Evolutionary conservation across 2,888 invertebrate species (phyloP), one percentile per base, ranked within the genome.

Genomic region (Ochlodes sylvanus): DNA sequence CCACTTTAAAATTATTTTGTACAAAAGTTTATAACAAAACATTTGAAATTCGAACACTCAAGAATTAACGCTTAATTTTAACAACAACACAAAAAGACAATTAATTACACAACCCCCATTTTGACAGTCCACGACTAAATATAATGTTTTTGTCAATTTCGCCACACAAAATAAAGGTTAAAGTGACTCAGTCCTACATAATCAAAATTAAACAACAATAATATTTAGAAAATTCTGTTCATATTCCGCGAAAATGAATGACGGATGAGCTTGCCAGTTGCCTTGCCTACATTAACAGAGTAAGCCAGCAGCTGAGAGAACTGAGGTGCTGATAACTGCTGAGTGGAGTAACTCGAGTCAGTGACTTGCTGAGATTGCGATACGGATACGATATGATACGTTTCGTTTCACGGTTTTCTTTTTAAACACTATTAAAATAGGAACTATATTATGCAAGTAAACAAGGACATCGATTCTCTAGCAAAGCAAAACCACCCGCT

Each of bases 61-160:
- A 75, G 80, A 75, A 78, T 83, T 81, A 84, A 84, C 83, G 84
- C 83, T 81, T 79, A 81, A 84, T 83, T 83, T 78, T 84, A 80
- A 84, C 80, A 80, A 84, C 80, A 83, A 77, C 76, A 79, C 79
- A 76, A 77, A 71, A 55, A 77, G 78, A 76, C 72, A 83, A 81
- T 83, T 83, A 83, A 81, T 84, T 84, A 76, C 80, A 83, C 83
- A 82, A 77, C 75, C 83, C 60, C 80, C 86, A 85, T 87, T 71
- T 70, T 76, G 73, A 71, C 65, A 69, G 63, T 60, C 58, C 72
- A 68, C 57, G 60, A 63, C 19, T 54, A 60, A 44, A 63, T 69
- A 63, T 67, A 63, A 47, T 68, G 57, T 55, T 44, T 41, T 56
- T 32, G 61, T 57, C 27, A 19, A 57, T 41, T 50, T 57, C 44